Conservation (phyloP, 2,113 vertebrate species). For the Poecilia latipinna region DNA sequence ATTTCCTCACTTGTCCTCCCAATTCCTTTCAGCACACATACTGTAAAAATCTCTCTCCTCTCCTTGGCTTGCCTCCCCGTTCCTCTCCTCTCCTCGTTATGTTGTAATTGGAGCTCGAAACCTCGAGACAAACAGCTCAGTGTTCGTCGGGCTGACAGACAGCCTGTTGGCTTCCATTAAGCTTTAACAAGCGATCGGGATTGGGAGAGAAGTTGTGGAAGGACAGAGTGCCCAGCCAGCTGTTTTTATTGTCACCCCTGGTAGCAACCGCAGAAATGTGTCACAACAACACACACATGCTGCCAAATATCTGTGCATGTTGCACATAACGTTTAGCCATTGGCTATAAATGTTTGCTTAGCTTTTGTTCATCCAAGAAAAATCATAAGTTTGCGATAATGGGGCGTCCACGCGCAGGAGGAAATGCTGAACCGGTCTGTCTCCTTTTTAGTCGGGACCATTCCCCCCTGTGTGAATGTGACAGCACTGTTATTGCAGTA, state of each 20-base stretch:
- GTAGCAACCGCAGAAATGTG: slow-evolving; percentile 31
- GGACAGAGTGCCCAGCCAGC: slow-evolving; percentile 23
- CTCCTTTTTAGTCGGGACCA: slow-evolving; percentile 34
- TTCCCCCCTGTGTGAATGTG: slow-evolving; percentile 37
- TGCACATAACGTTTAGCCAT: slow-evolving; percentile 4
- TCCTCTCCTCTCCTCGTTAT: slow-evolving; percentile 45
- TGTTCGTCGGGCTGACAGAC: slow-evolving; percentile 65
- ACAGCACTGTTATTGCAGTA: slow-evolving; percentile 59
- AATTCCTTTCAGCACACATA: neutral
- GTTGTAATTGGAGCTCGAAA: slow-evolving; percentile 77
- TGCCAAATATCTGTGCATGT: neutral
- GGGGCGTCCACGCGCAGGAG: neutral
- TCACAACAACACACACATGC: slow-evolving; percentile 26
- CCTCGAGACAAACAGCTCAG: slow-evolving; percentile 56
- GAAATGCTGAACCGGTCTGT: neutral
- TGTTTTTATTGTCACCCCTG: slow-evolving; percentile 42
- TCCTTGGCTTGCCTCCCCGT: slow-evolving; percentile 19
- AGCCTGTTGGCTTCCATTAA: slow-evolving; percentile 73
- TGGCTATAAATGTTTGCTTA: slow-evolving; percentile 1
- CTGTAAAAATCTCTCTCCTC: neutral
- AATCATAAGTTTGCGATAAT: slow-evolving; percentile 3
- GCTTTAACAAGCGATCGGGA: slow-evolving; percentile 71
- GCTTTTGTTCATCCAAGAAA: slow-evolving; percentile 27
- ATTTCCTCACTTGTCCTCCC: slow-evolving; percentile 1
- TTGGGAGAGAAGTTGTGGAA: slow-evolving; percentile 48